Percentiles rank a stretch among this genome's conserved stretches.
phyloP scores from a whole-genome alignment of 2,888 invertebrate genomes.

The Cataglyphis altisquamis region DNA sequence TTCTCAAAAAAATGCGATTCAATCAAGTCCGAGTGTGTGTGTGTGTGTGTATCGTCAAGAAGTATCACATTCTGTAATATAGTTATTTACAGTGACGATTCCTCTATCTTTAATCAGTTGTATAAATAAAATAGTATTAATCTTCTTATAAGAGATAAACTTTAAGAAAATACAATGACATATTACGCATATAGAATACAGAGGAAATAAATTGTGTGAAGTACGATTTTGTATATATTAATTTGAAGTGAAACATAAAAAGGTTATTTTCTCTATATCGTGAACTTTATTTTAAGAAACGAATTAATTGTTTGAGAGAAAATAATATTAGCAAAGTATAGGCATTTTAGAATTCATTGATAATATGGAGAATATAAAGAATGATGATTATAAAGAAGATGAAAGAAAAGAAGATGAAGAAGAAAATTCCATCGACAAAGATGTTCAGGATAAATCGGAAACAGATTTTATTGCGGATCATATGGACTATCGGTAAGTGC shows the following conservation, averaged over 20 bases:
- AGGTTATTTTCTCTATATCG: background rate
- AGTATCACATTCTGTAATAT: background rate
- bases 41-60: background rate
- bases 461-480: background rate
- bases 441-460: background rate
- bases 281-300: background rate
- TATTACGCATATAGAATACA: background rate
- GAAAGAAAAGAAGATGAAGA: conserved; percentile 22
- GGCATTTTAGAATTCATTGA: background rate
- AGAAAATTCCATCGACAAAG: background rate
- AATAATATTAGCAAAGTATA: background rate
- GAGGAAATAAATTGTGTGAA: conserved; percentile 5
- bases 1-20: background rate
- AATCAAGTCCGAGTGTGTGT: background rate
- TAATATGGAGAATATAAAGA: conserved; percentile 28
- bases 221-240: conserved; percentile 9
- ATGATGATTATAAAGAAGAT: background rate
- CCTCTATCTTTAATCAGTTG: conserved; percentile 1
- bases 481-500: conserved; percentile 65
- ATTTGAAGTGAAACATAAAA: background rate
- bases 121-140: conserved; percentile 24
- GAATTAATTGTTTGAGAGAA: background rate
- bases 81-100: conserved; percentile 11
- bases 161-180: background rate
- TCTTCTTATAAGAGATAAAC: background rate